Percentiles rank a stretch among this genome's conserved stretches.
Evolutionary conservation across 2,888 invertebrate genomes (phyloP).

Genomic region (Homarus gammarus): DNA sequence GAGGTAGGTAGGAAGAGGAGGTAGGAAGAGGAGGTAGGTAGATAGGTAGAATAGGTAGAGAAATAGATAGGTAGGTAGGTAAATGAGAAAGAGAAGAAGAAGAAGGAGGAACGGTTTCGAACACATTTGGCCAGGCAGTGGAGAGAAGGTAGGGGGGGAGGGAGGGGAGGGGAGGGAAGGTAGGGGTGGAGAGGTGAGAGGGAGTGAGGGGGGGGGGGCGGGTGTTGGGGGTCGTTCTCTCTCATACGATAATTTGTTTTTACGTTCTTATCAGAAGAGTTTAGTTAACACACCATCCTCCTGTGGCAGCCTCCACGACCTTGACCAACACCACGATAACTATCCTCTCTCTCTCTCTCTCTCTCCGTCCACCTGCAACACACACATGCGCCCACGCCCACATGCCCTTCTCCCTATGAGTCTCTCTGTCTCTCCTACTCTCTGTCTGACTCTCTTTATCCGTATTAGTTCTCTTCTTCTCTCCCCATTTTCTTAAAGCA

Average conservation of each 20-base stretch:
- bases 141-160: background rate
- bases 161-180: background rate
- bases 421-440: no score
- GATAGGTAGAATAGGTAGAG: no score
- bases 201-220: background rate
- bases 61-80: no score
- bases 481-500: no score
- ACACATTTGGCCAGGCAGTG: background rate
- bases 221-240: constrained; percentile 27
- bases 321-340: constrained; percentile 23
- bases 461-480: no score
- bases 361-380: no score
- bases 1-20: no score
- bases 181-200: background rate
- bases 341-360: no score
- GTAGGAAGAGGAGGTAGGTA: no score
- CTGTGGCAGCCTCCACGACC: constrained; percentile 13
- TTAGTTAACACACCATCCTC: constrained; percentile 57
- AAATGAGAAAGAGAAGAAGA: no score
- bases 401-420: no score
- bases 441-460: no score
- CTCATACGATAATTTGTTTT: constrained; percentile 58
- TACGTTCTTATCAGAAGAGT: constrained; percentile 47
- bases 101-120: background rate
- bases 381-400: constrained; percentile 1